Evolutionary conservation across 2,888 invertebrate genomes (phyloP).

Genomic region (Galerucella nymphaeae): DNA sequence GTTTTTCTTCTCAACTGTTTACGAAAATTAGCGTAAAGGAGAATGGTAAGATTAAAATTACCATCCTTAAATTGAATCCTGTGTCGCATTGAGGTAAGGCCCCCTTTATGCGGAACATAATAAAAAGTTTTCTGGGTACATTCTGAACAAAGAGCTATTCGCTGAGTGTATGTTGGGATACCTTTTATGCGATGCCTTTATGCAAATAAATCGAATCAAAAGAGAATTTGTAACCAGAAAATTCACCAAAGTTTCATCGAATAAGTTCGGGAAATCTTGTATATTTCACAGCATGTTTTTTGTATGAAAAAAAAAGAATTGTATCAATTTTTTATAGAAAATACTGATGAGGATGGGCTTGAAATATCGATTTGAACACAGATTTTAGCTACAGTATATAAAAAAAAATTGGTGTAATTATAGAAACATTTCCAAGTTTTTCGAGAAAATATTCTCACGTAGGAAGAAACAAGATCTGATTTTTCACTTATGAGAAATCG

Average conservation of each 20-base stretch:
- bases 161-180: conserved; percentile 30
- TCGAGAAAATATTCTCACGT: too few relatives aligned
- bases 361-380: neutral
- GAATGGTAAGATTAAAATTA: conserved; percentile 42
- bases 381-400: too few relatives aligned
- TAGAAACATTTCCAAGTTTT: too few relatives aligned
- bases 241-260: conserved; percentile 30
- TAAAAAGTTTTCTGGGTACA: conserved; percentile 40
- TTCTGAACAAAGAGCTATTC: conserved; percentile 34
- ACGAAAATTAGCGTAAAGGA: conserved; percentile 41
- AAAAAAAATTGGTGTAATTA: too few relatives aligned
- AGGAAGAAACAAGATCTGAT: too few relatives aligned
- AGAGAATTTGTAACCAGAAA: conserved; percentile 35
- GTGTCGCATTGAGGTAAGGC: conserved; percentile 37
- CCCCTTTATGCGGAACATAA: conserved; percentile 38
- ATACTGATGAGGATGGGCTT: neutral
- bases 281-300: conserved; percentile 20
- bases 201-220: conserved; percentile 38
- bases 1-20: conserved; percentile 32
- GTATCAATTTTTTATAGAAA: neutral
- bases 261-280: conserved; percentile 23
- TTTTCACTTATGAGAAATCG: too few relatives aligned
- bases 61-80: conserved; percentile 42
- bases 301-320: neutral
- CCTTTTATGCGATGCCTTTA: conserved; percentile 37